Conservation (phyloP, 2,888 invertebrate genomes). For the Priocnemis perturbator region DNA sequence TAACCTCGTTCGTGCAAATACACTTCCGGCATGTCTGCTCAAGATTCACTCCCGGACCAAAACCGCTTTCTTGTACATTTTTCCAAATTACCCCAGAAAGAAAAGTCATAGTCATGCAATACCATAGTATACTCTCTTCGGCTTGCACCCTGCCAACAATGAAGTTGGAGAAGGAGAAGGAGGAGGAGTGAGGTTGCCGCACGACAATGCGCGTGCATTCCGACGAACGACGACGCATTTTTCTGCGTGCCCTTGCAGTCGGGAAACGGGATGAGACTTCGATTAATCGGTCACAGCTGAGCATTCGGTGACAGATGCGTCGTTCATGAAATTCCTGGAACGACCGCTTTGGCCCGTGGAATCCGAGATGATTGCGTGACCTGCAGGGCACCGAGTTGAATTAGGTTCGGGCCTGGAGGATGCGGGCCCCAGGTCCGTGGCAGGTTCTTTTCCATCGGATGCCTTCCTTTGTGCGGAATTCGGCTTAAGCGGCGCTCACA, state of each 20-base stretch:
- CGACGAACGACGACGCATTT: too few species aligned
- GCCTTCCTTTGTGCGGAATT: constrained; percentile 61
- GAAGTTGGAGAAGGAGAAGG: too few species aligned
- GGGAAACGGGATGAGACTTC: too few species aligned
- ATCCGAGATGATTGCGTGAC: constrained; percentile 33
- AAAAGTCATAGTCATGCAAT: too few species aligned
- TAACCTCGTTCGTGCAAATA: constrained; percentile 27
- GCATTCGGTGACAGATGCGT: constrained; percentile 30
- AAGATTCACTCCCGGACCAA: too few species aligned
- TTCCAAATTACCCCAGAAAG: too few species aligned
- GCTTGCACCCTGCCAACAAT: too few species aligned
- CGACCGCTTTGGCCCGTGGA: constrained; percentile 23
- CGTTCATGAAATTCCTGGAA: constrained; percentile 34
- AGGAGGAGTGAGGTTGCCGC: too few species aligned
- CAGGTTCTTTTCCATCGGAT: constrained; percentile 60
- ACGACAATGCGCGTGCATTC: too few species aligned
- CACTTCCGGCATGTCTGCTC: constrained; percentile 17
- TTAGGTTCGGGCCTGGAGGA: constrained; percentile 54
- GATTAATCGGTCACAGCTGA: neutral
- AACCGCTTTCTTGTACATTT: too few species aligned
- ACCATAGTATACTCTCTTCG: too few species aligned
- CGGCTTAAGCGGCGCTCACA: constrained; percentile 56
- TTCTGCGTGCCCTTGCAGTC: too few species aligned
- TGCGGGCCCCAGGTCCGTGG: constrained; percentile 42
- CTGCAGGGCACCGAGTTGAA: constrained; percentile 50